Base-by-base conservation (phyloP, 2,113 vertebrate genomes). In the Cavia porcellus region DNA sequence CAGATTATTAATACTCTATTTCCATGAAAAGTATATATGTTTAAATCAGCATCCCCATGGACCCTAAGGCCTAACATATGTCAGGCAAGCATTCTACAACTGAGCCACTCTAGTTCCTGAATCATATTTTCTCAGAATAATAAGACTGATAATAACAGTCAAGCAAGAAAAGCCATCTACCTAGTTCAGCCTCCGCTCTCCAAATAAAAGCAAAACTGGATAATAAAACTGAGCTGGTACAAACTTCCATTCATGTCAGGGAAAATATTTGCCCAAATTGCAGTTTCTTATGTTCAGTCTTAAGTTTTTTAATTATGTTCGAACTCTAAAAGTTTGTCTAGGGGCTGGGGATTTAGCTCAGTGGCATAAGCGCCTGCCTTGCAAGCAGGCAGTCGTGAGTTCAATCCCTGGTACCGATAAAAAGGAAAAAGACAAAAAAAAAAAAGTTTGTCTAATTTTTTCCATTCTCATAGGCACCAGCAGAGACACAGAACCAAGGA, bases 161-260 rank as follows among this genome's bases (percentile, higher is more conserved):
- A 72, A 86, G 52, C 20, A 94, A 90, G 17, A 62, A 96, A 93
- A 84, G n/a, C n/a, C 25, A 30, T n/a, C 19, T 66, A 55, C 35
- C 28, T 80, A 11, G 42, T 81, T 88, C 61, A 95, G 61, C 5
- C 38, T 32, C 80, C 55, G 24, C 59, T 20, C 22, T 15, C 47
- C 35, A 66, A 90, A 89, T 13, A 52, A 91, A 94, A 92, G 74
- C 38, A 66, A 81, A 95, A 92, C 22, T 28, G 35, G 30, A 47
- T 30, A 47, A 30, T 72, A 57, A 92, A 92, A 59, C 45, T 81
- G 47, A 74, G 13, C 50, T 52, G 28, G 25, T 66, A 30, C 62
- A 47, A 83, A 61, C 14, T 45, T 94, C 45, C 79, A 50, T 68
- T 64, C 77, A 94, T 8, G 3, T n/a, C 74, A 95, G 7, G 24